Evolutionary conservation across 1,140 invertebrate species (phyloP), one percentile per base, ranked within the genome.

Genomic region (Lucilia sericata): DNA sequence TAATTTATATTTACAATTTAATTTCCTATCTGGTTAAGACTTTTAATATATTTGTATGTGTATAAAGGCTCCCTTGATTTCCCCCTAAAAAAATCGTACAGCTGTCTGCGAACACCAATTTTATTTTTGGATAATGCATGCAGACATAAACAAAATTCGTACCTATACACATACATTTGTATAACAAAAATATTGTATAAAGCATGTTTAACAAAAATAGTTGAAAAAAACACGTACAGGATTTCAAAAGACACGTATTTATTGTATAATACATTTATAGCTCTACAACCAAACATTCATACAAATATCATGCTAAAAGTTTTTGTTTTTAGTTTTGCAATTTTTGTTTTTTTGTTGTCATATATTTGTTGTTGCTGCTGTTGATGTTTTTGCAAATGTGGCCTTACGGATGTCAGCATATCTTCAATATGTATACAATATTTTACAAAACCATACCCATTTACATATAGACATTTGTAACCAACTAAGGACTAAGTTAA

Each of bases 341-440:
- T 30, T 30, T 30, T 30, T 30, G 25, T 30, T 30, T 30, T 30
- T 30, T 30, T 30, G 1, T 30, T 30, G 25, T 30, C 25, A 30
- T 30, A 2, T 30, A 30, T 30, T 30, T 30, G 25, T 30, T 30
- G 25, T 30, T 30, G 25, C 25, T 30, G 25, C 25, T 30, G 25
- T 30, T 30, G 25, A 30, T 30, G 19, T 70, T 70, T 19, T 70
- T 70, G 21, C n/a, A 70, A 70, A 70, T 70, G 19, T 70, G 65
- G 65, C 65, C 65, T 70, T 70, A 70, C 65, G 21, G 65, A 70
- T 70, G 65, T 70, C 65, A 70, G 65, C 65, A 70, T 21, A 70
- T 70, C 65, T 21, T 25, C 51, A 55, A 55, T 55, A 55, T 55
- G 51, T 55, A 55, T 14, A 14, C 5, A 55, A 55, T 10, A 42